Evolutionary conservation across 2,888 invertebrate species (phyloP), one percentile per base, ranked within the genome.

Genomic region (Serripes groenlandicus): DNA sequence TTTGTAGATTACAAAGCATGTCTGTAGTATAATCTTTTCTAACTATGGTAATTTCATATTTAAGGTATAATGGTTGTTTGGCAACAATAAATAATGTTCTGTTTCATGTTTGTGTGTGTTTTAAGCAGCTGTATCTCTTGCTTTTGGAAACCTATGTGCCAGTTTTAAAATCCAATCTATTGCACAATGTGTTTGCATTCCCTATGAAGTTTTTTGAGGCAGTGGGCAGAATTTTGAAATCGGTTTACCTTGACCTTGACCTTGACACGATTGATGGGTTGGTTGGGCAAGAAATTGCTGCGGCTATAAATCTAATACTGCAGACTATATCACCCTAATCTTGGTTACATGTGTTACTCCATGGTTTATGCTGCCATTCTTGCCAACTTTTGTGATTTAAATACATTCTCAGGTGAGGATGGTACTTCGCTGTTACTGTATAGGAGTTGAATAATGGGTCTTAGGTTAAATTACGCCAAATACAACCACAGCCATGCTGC

Each of bases 301-400:
- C 88, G 37, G 91, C 89, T 85, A 64, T 91, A 34, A 83, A 80
- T 21, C 87, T 89, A 66, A 72, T 90, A 15, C 71, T 90, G 0
- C 82, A 77, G 28, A 89, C 90, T n/a, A 9, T 91, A 23, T 75
- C 88, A 91, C 91, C 18, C 75, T 91, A 5, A 72, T 93, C 23
- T 88, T 94, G 26, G 90, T 94, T 60, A 87, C 88, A 54, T 88
- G 90, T 84, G 89, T 88, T 54, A 93, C 92, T 4, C 92, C 93
- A 15, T 75, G 90, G 34, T 93, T 93, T 74, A 76, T 93, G 2
- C 70, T 86, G 23, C 88, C 90, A 7, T 66, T 90, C 7, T 30
- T 93, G 7, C 94, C 94, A 15, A 78, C 94, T 0, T 84, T 78
- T 11, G 66, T 93, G n/a, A 72, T 94, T 66, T 94, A 94, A 80